phyloP scores from a whole-genome alignment of 2,888 invertebrate genomes.

The Theretra japonica region DNA sequence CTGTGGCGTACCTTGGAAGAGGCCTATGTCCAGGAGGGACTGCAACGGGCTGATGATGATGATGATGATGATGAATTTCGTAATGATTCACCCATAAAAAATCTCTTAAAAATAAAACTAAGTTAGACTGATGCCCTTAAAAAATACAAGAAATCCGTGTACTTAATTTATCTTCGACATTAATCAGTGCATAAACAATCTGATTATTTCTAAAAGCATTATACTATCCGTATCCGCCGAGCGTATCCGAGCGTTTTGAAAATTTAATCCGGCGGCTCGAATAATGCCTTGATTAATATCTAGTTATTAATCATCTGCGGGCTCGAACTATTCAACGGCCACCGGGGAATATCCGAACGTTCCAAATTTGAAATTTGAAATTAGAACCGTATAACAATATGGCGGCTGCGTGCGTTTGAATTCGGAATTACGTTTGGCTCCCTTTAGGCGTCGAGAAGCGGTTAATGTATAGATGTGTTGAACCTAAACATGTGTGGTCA shows the following conservation, averaged over 20 bases:
- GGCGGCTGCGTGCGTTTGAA: conserved; percentile 56
- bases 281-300: conserved; percentile 76
- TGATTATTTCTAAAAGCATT: conserved; percentile 24
- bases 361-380: conserved; percentile 70
- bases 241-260: conserved; percentile 42
- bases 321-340: conserved; percentile 74
- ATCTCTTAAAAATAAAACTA: neutral
- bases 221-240: conserved; percentile 37
- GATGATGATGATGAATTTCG: too few relatives aligned
- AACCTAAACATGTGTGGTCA: neutral
- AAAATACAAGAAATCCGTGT: neutral
- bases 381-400: conserved; percentile 70
- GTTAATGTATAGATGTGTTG: conserved; percentile 1
- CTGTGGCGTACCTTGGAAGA: too few relatives aligned
- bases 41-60: too few relatives aligned
- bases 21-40: too few relatives aligned
- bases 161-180: neutral
- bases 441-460: conserved; percentile 11
- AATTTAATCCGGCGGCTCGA: conserved; percentile 56
- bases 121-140: neutral
- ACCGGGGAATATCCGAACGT: conserved; percentile 68
- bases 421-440: conserved; percentile 33
- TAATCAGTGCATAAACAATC: conserved; percentile 9
- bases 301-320: conserved; percentile 72
- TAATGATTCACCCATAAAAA: too few relatives aligned